phyloP scores from a whole-genome alignment of 2,888 invertebrate genomes.

The Adelphocoris suturalis region DNA sequence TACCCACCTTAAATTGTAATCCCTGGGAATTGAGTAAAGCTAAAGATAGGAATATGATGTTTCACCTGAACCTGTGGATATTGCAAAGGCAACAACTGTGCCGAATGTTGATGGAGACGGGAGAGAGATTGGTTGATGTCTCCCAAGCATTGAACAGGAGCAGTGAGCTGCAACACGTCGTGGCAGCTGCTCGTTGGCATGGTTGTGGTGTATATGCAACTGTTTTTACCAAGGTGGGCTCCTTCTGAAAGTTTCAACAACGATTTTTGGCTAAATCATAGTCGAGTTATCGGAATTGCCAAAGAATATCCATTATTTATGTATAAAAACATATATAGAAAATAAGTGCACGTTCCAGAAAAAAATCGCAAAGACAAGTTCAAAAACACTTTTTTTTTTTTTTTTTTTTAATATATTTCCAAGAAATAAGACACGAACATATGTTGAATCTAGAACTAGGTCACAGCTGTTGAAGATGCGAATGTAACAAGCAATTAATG shows the following conservation, averaged over 20 bases:
- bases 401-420: too few relatives aligned
- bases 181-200: constrained; percentile 67
- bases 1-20: too few relatives aligned
- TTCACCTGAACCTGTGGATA: constrained; percentile 72
- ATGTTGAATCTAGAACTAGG: too few relatives aligned
- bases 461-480: too few relatives aligned
- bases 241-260: constrained; percentile 2
- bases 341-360: too few relatives aligned
- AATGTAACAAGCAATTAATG: too few relatives aligned
- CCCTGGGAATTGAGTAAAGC: too few relatives aligned
- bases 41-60: not conserved
- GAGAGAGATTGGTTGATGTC: constrained; percentile 66
- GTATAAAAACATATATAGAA: not conserved
- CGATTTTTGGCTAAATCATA: not conserved
- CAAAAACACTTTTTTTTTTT: too few relatives aligned
- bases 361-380: too few relatives aligned
- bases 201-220: constrained; percentile 54
- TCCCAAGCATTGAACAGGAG: constrained; percentile 72
- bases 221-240: constrained; percentile 47
- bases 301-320: not conserved
- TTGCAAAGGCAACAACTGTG: constrained; percentile 73
- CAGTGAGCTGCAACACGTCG: constrained; percentile 72
- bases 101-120: constrained; percentile 70
- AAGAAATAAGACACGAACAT: too few relatives aligned
- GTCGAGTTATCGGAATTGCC: too few relatives aligned